Percentiles rank a stretch among this genome's conserved stretches.
These are phyloP conservation scores for Zaprionus davidi DNA, from an alignment of 1,140 invertebrate genomes.

Conservation along the genomic window DNA sequence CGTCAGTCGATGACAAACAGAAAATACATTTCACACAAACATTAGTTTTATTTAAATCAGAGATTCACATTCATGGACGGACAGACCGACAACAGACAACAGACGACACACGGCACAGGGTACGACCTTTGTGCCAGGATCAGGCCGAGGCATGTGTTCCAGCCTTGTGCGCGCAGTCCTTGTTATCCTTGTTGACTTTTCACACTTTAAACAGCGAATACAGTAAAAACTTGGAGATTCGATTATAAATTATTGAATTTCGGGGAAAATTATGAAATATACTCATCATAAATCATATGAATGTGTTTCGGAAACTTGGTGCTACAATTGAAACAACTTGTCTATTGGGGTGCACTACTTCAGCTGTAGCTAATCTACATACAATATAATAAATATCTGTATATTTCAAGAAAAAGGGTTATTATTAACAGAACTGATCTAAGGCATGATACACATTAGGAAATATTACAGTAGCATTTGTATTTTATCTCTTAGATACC, in stretches of 20 bases:
- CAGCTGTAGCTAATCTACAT: neutral
- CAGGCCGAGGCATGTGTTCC: slow-evolving; percentile 48
- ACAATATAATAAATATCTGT: neutral
- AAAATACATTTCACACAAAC: slow-evolving; percentile 82
- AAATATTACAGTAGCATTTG: neutral
- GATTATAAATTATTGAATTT: slow-evolving; percentile 37
- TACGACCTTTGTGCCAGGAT: slow-evolving; percentile 53
- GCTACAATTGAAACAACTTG: neutral
- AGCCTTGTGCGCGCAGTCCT: slow-evolving; percentile 25
- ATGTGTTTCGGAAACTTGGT: neutral
- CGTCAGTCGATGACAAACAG: slow-evolving; percentile 73
- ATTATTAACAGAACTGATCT: neutral
- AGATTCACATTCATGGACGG: slow-evolving; percentile 39
- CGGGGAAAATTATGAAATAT: neutral
- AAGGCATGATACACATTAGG: neutral
- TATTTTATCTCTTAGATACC: neutral
- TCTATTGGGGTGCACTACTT: neutral
- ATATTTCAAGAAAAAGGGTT: neutral
- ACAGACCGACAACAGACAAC: slow-evolving; percentile 18
- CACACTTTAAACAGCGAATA: slow-evolving; percentile 46
- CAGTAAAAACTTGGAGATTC: slow-evolving; percentile 19
- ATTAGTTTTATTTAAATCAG: slow-evolving; percentile 81
- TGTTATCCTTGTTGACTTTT: slow-evolving; percentile 81
- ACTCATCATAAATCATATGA: neutral
- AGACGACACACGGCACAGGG: slow-evolving; percentile 24